These are phyloP conservation scores for Protobothrops flavoviridis DNA, from an alignment of 2,113 vertebrate species.

Conservation along the genomic window DNA sequence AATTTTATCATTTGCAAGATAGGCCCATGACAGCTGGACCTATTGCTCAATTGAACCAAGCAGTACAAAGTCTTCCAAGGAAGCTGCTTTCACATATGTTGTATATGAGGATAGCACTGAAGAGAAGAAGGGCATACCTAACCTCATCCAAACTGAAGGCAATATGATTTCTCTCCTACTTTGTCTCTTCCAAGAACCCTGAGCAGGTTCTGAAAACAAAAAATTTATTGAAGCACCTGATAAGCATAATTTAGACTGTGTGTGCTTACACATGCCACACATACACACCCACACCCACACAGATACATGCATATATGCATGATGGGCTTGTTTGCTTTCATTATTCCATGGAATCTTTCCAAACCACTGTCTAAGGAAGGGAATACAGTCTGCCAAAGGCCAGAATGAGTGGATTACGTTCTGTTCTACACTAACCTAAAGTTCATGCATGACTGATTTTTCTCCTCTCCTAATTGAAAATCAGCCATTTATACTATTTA, in stretches of 20 bases:
- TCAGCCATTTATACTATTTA: conserved; percentile 50
- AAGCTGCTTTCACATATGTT: not conserved
- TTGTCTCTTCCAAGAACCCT: not conserved
- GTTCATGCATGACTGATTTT: conserved; percentile 46
- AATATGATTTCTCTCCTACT: not conserved
- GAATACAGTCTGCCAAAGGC: conserved; percentile 44
- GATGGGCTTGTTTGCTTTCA: conserved; percentile 48
- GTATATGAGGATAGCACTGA: not conserved
- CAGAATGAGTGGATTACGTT: conserved; percentile 49
- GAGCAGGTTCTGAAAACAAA: not conserved
- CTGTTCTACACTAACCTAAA: conserved; percentile 49
- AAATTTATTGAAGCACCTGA: not conserved
- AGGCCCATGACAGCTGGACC: not conserved
- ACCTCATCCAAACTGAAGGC: not conserved
- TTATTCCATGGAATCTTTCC: conserved; percentile 38
- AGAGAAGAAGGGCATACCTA: not conserved
- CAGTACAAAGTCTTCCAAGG: not conserved
- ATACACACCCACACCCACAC: not conserved
- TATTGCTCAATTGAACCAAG: not conserved
- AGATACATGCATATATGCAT: conserved; percentile 10
- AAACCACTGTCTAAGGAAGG: conserved; percentile 29
- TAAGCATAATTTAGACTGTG: not conserved
- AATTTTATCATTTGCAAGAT: not conserved
- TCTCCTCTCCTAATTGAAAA: conserved; percentile 60
- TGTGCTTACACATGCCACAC: not conserved